A percentile compares a stretch with the other conserved stretches of the same genome.
phyloP scores from a whole-genome alignment of 1,140 invertebrate species.

The Drosophila nasuta region DNA sequence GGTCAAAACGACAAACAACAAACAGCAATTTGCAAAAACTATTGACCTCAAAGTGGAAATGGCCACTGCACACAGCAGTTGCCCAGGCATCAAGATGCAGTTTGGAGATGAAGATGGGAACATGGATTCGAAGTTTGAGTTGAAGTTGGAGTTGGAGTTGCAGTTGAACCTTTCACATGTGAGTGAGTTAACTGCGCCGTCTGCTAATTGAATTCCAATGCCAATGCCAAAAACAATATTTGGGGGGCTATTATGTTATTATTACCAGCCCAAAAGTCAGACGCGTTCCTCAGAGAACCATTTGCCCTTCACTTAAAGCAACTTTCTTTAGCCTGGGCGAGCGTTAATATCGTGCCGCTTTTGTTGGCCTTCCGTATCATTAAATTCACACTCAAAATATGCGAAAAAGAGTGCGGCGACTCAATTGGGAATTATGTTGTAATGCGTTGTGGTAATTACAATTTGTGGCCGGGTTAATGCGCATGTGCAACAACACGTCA shows the following conservation, averaged over 20 bases:
- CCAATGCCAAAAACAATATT: constrained; percentile 60
- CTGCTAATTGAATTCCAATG: constrained; percentile 82
- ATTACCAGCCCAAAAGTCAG: constrained; percentile 50
- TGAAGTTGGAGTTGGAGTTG: not conserved
- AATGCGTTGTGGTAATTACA: constrained; percentile 83
- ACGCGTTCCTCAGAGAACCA: constrained; percentile 21
- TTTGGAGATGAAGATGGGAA: constrained; percentile 3
- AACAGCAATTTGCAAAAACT: constrained; percentile 62
- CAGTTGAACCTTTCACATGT: constrained; percentile 32
- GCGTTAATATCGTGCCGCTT: not conserved
- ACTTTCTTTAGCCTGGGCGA: constrained; percentile 65
- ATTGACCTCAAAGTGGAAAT: constrained; percentile 73
- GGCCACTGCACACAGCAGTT: constrained; percentile 20
- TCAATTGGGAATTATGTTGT: constrained; percentile 78
- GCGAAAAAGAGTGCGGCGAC: constrained; percentile 19
- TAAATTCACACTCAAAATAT: constrained; percentile 74
- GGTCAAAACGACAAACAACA: constrained; percentile 51
- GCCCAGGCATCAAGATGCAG: not conserved
- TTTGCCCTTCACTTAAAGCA: constrained; percentile 69
- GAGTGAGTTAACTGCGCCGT: constrained; percentile 21
- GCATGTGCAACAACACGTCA: constrained; percentile 82
- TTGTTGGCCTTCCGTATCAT: constrained; percentile 53
- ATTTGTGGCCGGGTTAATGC: constrained; percentile 81
- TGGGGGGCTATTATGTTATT: constrained; percentile 80
- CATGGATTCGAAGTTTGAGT: not conserved